Evolutionary conservation across 2,113 vertebrate genomes (phyloP).

Genomic region (Clinocottus analis): DNA sequence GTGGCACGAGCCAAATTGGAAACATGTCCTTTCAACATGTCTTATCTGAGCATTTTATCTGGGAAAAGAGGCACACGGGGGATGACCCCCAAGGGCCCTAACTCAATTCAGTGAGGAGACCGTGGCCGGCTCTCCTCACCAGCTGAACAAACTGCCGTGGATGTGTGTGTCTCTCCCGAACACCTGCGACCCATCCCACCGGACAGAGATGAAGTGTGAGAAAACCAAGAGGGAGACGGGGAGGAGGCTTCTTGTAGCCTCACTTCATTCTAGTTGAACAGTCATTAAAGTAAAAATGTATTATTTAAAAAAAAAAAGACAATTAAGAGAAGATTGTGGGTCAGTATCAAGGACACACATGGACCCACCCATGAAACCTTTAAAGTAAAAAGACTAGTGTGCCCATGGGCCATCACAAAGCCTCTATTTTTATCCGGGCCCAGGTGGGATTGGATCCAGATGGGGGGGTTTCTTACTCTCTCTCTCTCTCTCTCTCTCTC

Average conservation of each 20-base stretch:
- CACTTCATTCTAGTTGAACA: not conserved
- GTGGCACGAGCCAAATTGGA: conserved; percentile 84
- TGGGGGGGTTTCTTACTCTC: conserved; percentile 63
- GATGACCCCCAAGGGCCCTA: conserved; percentile 60
- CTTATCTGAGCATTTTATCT: conserved; percentile 80
- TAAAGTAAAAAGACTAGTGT: conserved; percentile 58
- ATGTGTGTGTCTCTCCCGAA: conserved; percentile 11
- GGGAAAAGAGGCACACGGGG: conserved; percentile 56
- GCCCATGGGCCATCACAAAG: conserved; percentile 42
- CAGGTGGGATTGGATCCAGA: conserved; percentile 80
- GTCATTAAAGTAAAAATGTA: not conserved
- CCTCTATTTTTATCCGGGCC: conserved; percentile 75
- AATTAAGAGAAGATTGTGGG: not conserved
- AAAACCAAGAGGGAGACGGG: not conserved
- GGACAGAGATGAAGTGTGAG: not conserved
- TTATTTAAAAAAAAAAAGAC: conserved; percentile 1
- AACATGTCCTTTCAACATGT: conserved; percentile 82
- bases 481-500: not conserved
- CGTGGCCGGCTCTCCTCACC: conserved; percentile 34
- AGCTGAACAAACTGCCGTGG: not conserved
- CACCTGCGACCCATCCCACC: conserved; percentile 59
- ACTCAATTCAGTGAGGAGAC: conserved; percentile 51
- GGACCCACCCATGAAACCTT: conserved; percentile 32
- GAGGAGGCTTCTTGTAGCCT: not conserved
- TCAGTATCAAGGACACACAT: conserved; percentile 1